Conservation (phyloP, 2,113 vertebrate species). For the Abramis brama region DNA sequence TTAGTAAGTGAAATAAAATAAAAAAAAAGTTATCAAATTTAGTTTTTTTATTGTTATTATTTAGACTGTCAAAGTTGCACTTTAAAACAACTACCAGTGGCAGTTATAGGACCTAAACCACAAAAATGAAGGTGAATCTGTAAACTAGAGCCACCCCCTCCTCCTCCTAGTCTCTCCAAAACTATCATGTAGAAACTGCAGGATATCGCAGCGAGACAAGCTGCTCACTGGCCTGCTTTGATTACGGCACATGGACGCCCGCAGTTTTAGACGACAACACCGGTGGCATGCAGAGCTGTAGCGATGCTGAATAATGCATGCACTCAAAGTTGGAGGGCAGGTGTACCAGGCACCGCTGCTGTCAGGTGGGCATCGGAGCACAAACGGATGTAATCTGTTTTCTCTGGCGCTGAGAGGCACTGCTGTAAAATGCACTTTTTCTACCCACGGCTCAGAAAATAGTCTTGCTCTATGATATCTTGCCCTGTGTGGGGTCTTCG, state of each 20-base stretch:
- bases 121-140: slow-evolving; percentile 8
- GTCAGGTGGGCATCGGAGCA: slow-evolving; percentile 25
- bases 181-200: slow-evolving; percentile 41
- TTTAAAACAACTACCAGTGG: neutral
- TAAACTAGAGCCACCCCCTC: neutral
- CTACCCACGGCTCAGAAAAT: slow-evolving; percentile 41
- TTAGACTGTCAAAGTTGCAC: neutral
- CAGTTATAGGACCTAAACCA: neutral
- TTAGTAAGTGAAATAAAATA: neutral
- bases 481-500: slow-evolving; percentile 27
- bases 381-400: slow-evolving; percentile 48
- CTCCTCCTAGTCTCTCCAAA: slow-evolving; percentile 19
- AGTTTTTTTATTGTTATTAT: neutral
- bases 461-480: slow-evolving; percentile 27
- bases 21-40: too few species aligned
- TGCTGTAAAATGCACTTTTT: slow-evolving; percentile 47
- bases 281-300: slow-evolving; percentile 32
- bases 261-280: slow-evolving; percentile 45
- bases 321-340: slow-evolving; percentile 34
- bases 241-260: slow-evolving; percentile 49
- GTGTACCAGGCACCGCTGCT: slow-evolving; percentile 22
- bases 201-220: slow-evolving; percentile 31
- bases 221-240: slow-evolving; percentile 41
- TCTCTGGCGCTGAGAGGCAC: slow-evolving; percentile 11
- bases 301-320: slow-evolving; percentile 56